These are phyloP conservation scores for Lymantria monacha DNA, from an alignment of 2,888 invertebrate genomes.

Conservation along the genomic window DNA sequence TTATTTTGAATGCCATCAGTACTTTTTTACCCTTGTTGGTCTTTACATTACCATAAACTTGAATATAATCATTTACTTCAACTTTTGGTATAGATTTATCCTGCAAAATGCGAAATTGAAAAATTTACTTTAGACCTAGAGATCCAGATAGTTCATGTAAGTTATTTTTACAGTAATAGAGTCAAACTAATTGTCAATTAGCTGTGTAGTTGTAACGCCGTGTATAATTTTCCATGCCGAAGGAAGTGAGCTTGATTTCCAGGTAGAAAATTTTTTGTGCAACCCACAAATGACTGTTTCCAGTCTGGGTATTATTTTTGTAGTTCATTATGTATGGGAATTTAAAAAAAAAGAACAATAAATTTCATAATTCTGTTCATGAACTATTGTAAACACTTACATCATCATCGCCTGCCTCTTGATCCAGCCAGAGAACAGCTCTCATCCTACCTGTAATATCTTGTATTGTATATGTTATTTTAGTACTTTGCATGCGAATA, in stretches of 20 bases:
- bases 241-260: no score
- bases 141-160: not conserved
- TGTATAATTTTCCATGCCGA: no score
- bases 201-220: no score
- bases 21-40: constrained; percentile 76
- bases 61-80: constrained; percentile 74
- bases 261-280: no score
- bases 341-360: no score
- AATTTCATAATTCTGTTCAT: no score
- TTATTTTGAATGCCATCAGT: constrained; percentile 74
- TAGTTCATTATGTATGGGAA: no score
- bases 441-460: constrained; percentile 78
- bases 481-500: constrained; percentile 73
- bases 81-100: constrained; percentile 74
- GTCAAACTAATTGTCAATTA: no score
- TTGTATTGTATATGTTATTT: constrained; percentile 77
- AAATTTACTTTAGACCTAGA: not conserved
- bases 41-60: constrained; percentile 76
- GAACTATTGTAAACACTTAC: constrained; percentile 36
- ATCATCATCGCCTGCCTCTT: constrained; percentile 76
- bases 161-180: not conserved
- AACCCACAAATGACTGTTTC: no score
- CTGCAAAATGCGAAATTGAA: constrained; percentile 37
- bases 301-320: no score
- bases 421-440: constrained; percentile 75